These are phyloP conservation scores for Montipora capitata DNA, from an alignment of 92 coral and sea anemone genomes.

Conservation along the genomic window DNA sequence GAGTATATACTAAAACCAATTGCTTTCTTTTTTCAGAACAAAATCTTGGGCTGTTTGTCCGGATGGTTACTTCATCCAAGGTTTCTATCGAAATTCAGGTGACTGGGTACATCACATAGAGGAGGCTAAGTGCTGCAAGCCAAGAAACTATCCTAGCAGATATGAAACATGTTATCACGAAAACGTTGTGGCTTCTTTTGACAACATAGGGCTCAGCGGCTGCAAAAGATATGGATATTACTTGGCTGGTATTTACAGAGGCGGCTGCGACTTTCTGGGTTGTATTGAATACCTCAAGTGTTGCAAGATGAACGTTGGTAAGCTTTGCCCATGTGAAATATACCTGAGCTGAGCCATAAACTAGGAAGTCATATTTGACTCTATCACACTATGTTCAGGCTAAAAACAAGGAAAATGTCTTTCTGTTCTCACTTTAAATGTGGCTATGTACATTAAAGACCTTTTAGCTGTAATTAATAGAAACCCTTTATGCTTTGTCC, in stretches of 20 bases:
- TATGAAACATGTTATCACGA: constrained; percentile 68
- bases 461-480: too few species aligned
- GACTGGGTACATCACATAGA: constrained; percentile 67
- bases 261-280: constrained; percentile 66
- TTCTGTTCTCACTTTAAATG: too few species aligned
- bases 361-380: too few species aligned
- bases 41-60: constrained; percentile 76
- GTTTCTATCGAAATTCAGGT: constrained; percentile 42
- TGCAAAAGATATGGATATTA: constrained; percentile 61
- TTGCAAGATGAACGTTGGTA: constrained; percentile 56
- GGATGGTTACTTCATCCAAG: constrained; percentile 69
- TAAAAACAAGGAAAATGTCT: too few species aligned
- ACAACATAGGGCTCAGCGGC: constrained; percentile 14
- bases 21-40: background rate
- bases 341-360: too few species aligned
- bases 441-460: too few species aligned
- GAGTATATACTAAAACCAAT: too few species aligned
- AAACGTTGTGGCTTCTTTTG: constrained; percentile 34
- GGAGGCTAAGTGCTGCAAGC: constrained; percentile 80
- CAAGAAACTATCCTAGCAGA: constrained; percentile 69
- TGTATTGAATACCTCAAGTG: constrained; percentile 77
- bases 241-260: constrained; percentile 77
- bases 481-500: too few species aligned
- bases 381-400: too few species aligned
- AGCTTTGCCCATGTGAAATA: background rate